Percentiles rank a stretch among this genome's conserved stretches.
Evolutionary conservation across 1,140 invertebrate genomes (phyloP).

Genomic region (Caerostris darwini): DNA sequence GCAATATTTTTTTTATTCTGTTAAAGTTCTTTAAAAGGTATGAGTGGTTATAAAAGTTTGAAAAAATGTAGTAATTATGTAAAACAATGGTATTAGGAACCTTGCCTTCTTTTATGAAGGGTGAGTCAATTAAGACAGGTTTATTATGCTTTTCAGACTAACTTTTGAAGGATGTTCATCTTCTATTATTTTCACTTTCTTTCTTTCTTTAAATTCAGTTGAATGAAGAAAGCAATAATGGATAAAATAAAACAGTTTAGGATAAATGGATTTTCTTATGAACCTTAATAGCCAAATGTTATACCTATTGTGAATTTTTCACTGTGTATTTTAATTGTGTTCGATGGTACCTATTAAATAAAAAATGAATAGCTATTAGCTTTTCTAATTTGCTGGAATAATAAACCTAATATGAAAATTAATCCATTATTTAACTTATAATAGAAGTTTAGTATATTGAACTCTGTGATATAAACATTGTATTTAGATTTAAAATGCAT

Average conservation of each 20-base stretch:
- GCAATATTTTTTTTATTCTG: not conserved
- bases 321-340: not conserved
- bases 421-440: too few species aligned
- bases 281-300: not conserved
- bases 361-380: not conserved
- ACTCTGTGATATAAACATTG: too few species aligned
- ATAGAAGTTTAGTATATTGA: too few species aligned
- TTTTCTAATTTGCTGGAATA: not conserved
- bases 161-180: not conserved
- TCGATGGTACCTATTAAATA: not conserved
- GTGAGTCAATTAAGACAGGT: conserved; percentile 18
- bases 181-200: not conserved
- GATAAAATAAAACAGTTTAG: not conserved
- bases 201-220: not conserved
- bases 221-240: not conserved
- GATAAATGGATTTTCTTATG: not conserved
- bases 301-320: not conserved
- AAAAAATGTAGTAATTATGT: conserved; percentile 22
- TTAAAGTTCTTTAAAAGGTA: not conserved
- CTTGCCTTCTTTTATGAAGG: not conserved
- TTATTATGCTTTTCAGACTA: not conserved
- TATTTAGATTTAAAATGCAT: too few species aligned
- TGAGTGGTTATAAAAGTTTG: not conserved
- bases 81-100: conserved; percentile 9
- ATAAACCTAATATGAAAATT: not conserved